Conservation (phyloP, 2,113 vertebrate genomes). For the Aleadryas rufinucha region DNA sequence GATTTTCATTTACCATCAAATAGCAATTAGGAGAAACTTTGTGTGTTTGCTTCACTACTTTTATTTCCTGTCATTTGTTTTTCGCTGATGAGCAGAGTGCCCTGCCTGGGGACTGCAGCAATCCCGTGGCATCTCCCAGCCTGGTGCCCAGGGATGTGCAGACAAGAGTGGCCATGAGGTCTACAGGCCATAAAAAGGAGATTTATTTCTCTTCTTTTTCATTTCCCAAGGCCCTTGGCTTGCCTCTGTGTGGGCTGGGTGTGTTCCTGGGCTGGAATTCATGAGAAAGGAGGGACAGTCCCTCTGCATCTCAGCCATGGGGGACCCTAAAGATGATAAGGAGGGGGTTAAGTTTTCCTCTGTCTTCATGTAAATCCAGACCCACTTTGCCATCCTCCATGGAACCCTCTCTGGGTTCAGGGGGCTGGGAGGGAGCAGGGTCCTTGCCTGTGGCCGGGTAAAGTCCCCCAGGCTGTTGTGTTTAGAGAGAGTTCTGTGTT, state of each 20-base stretch:
- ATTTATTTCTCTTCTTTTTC: background rate
- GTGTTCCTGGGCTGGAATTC: background rate
- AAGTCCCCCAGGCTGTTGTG: background rate
- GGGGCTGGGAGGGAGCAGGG: background rate
- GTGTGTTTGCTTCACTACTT: background rate
- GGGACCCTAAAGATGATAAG: background rate
- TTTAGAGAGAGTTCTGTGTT: background rate
- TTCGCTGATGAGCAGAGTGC: background rate
- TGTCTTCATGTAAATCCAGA: background rate
- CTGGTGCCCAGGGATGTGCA: background rate
- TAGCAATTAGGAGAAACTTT: background rate
- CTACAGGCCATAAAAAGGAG: background rate
- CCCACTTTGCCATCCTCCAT: background rate
- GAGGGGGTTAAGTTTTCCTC: background rate
- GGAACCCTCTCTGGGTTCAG: background rate
- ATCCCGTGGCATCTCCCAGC: accelerated
- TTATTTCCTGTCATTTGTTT: background rate
- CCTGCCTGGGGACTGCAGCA: background rate
- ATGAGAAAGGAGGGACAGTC: background rate
- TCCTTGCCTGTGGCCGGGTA: background rate
- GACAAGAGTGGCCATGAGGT: background rate
- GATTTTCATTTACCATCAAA: background rate
- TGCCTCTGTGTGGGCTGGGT: background rate
- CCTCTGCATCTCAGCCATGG: background rate
- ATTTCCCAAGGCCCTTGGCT: background rate